Evolutionary conservation across 1,140 invertebrate species (phyloP).

Genomic region (Hypsibius dujardini): DNA sequence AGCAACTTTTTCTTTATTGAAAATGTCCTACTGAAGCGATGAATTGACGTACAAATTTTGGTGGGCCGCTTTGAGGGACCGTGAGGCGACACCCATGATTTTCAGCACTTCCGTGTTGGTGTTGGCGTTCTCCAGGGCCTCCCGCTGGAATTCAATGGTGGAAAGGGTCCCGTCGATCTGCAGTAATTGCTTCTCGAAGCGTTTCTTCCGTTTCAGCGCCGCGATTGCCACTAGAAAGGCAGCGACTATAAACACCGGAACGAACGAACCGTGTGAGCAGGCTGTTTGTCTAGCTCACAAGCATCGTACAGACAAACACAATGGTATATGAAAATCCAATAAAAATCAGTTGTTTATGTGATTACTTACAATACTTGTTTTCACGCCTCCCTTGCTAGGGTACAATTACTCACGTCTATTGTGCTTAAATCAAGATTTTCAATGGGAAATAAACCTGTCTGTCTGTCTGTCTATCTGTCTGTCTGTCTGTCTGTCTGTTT

Average conservation of each 20-base stretch:
- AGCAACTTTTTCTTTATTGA: too few species aligned
- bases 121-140: slow-evolving; percentile 35
- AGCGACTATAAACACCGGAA: slow-evolving; percentile 18
- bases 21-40: too few species aligned
- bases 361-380: background rate
- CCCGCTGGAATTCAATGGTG: slow-evolving; percentile 36
- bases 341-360: background rate
- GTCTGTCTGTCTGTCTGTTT: too few species aligned
- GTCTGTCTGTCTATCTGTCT: too few species aligned
- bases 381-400: background rate
- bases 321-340: too few species aligned
- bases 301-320: too few species aligned
- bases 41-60: slow-evolving; percentile 36
- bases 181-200: slow-evolving; percentile 34
- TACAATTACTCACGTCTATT: too few species aligned
- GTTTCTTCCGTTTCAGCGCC: slow-evolving; percentile 35
- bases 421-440: too few species aligned
- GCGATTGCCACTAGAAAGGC: slow-evolving; percentile 30
- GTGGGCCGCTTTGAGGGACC: slow-evolving; percentile 38
- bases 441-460: too few species aligned
- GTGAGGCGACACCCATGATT: slow-evolving; percentile 35
- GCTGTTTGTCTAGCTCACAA: too few species aligned
- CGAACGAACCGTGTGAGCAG: slow-evolving; percentile 18
- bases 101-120: slow-evolving; percentile 36
- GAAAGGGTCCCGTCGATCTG: slow-evolving; percentile 36